Percentiles rank a stretch among this genome's conserved stretches.
Conservation (phyloP, 2,888 invertebrate genomes). For the Dicyrtoma fusca region DNA sequence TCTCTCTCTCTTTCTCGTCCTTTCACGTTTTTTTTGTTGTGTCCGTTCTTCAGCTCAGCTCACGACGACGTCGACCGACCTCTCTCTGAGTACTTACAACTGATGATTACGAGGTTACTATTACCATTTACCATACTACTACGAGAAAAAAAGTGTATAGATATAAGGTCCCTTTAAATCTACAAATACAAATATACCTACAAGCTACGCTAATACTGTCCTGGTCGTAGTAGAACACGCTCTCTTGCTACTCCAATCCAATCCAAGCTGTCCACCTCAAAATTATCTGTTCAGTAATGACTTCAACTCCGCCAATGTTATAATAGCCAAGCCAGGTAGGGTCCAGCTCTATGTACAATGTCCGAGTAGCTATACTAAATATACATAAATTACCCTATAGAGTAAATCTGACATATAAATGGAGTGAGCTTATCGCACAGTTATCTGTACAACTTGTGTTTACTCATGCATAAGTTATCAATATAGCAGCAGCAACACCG, state of each 20-base stretch:
- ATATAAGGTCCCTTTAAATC: neutral
- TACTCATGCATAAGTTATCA: no score
- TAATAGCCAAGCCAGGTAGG: neutral
- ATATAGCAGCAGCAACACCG: no score
- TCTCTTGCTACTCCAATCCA: neutral
- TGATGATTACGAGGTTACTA: conserved; percentile 1
- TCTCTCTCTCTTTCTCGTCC: neutral
- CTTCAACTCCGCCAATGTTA: neutral
- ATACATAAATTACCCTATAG: neutral
- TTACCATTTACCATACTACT: neutral
- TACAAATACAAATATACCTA: neutral
- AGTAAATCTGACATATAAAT: no score
- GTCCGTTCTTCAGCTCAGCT: conserved; percentile 1
- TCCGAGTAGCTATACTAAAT: neutral
- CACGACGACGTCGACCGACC: neutral
- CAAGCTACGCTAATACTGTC: conserved; percentile 1
- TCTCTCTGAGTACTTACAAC: neutral
- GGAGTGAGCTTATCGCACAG: no score
- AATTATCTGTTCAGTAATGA: conserved; percentile 5
- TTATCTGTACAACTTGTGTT: no score
- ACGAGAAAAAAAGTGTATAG: no score
- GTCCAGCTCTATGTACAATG: conserved; percentile 5
- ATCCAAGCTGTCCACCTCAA: conserved; percentile 10
- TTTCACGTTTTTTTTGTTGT: neutral
- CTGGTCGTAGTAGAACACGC: neutral